A percentile compares a stretch with the other conserved stretches of the same genome.
Conservation (phyloP, 2,113 vertebrate species). For the Xyrauchen texanus region DNA sequence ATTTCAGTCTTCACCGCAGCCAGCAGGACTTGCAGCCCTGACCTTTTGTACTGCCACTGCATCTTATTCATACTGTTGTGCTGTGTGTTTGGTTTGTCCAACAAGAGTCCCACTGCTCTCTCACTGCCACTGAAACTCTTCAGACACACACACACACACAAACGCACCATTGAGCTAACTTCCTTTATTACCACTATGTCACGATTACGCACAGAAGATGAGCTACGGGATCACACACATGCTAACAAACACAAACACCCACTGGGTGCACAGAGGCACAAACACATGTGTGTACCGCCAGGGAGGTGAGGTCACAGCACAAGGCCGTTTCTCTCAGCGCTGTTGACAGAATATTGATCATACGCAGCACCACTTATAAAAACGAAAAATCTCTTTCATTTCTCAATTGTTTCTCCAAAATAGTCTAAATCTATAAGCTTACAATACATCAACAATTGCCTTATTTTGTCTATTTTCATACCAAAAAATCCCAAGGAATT, state of each 20-base stretch:
- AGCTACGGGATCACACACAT: conserved; percentile 31
- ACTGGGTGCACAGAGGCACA: not conserved
- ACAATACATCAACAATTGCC: not conserved
- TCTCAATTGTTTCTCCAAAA: too few species aligned
- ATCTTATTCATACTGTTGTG: conserved; percentile 47
- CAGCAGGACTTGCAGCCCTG: conserved; percentile 40
- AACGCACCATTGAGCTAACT: conserved; percentile 46
- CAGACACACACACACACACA: conserved; percentile 47
- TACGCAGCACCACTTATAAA: too few species aligned
- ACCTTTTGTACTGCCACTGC: conserved; percentile 46
- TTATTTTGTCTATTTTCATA: not conserved
- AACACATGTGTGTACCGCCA: not conserved
- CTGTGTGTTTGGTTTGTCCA: conserved; percentile 28
- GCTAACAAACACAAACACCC: conserved; percentile 36
- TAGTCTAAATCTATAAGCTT: too few species aligned
- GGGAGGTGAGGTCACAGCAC: conserved; percentile 1
- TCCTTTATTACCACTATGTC: conserved; percentile 48
- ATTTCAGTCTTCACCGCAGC: conserved; percentile 18
- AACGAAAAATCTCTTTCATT: too few species aligned
- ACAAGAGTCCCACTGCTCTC: conserved; percentile 33
- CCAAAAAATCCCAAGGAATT: not conserved
- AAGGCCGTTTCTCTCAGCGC: not conserved
- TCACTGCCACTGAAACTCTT: conserved; percentile 68
- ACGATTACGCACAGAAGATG: conserved; percentile 42
- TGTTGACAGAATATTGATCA: too few species aligned